phyloP scores from a whole-genome alignment of 2,113 vertebrate species.

The Zosterops japonicus region DNA sequence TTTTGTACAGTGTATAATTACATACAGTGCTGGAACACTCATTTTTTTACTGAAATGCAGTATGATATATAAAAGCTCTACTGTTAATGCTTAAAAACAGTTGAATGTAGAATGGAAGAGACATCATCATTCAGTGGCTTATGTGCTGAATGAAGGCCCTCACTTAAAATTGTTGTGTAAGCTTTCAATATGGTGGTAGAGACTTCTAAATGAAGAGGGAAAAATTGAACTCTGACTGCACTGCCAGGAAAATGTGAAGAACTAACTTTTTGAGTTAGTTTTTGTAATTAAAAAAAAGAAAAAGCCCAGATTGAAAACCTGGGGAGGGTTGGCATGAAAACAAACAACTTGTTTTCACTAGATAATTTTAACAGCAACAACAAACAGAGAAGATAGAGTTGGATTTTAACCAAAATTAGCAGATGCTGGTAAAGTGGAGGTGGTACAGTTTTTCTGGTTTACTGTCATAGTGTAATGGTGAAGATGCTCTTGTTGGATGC shows the following conservation, averaged over 20 bases:
- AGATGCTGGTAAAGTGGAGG: background rate
- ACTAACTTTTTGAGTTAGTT: background rate
- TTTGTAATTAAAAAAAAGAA: background rate
- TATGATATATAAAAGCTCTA: background rate
- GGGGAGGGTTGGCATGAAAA: background rate
- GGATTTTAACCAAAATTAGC: background rate
- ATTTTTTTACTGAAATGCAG: background rate
- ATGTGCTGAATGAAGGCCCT: background rate
- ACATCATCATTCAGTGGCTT: background rate
- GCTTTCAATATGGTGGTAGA: background rate
- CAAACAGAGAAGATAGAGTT: background rate
- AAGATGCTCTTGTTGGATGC: background rate
- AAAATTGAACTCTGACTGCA: background rate
- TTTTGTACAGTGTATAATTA: background rate
- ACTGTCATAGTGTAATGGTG: background rate
- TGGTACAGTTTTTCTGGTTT: background rate
- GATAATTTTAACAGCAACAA: background rate
- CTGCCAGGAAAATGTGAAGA: background rate
- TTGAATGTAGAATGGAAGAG: background rate
- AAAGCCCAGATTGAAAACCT: background rate
- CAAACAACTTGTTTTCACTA: background rate
- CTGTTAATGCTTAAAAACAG: background rate
- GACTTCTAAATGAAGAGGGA: background rate
- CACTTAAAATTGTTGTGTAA: background rate
- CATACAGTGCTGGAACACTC: background rate